Conservation (phyloP, 1,140 invertebrate genomes). For the Drosophila pseudoobscura region DNA sequence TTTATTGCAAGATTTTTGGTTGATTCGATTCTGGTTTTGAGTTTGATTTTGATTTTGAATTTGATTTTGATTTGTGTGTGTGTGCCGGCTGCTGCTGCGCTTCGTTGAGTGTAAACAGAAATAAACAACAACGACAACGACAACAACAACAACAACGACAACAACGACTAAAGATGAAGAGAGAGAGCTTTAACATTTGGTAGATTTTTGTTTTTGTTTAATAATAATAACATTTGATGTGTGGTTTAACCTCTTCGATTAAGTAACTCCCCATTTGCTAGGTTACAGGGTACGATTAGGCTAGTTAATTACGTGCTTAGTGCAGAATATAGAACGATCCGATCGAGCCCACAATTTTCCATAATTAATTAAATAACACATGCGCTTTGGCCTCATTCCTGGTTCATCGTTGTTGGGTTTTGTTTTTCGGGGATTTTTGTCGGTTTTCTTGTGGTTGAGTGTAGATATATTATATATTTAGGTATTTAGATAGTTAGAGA, state of each 20-base stretch:
- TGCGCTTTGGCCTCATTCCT: constrained; percentile 48
- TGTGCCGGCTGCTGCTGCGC: too few relatives aligned
- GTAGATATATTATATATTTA: constrained; percentile 13
- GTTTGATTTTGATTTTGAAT: background rate
- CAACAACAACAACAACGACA: constrained; percentile 15
- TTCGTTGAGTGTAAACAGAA: constrained; percentile 44
- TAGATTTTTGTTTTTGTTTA: background rate
- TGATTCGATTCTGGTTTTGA: too few relatives aligned
- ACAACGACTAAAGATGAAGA: constrained; percentile 22
- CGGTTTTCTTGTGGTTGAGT: too few relatives aligned
- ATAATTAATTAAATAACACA: constrained; percentile 67
- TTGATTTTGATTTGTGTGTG: constrained; percentile 1
- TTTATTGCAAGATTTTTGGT: constrained; percentile 57
- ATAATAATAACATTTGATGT: constrained; percentile 8
- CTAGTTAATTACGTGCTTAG: constrained; percentile 77
- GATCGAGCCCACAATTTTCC: constrained; percentile 49
- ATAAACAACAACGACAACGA: constrained; percentile 19
- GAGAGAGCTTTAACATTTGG: constrained; percentile 35
- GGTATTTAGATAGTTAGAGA: background rate
- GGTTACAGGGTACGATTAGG: constrained; percentile 46
- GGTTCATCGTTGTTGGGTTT: constrained; percentile 18
- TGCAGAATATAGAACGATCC: constrained; percentile 48
- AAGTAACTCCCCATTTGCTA: constrained; percentile 47
- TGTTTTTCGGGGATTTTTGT: background rate
- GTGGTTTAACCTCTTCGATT: constrained; percentile 18